phyloP scores from a whole-genome alignment of 2,797 vertebrate species.

The Chaetophractus vellerosus region DNA sequence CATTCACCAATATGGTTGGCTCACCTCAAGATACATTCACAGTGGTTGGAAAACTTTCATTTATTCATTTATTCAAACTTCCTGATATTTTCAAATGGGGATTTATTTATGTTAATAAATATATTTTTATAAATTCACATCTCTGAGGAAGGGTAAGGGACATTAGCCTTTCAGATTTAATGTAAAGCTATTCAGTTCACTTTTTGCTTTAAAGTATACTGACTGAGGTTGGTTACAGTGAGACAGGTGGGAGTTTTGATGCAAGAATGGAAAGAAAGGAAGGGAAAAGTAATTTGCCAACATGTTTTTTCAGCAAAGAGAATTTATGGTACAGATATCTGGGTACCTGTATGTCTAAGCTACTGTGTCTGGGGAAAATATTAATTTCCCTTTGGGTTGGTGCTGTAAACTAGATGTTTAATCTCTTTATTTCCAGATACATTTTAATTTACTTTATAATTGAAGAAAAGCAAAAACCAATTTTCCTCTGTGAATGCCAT shows the following conservation, averaged over 20 bases:
- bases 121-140: neutral
- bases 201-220: neutral
- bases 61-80: neutral
- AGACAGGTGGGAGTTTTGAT: neutral
- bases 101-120: neutral
- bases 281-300: neutral
- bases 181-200: neutral
- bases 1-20: neutral
- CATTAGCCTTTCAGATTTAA: neutral
- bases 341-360: neutral
- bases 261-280: neutral
- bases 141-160: neutral
- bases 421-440: constrained; percentile 18
- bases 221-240: neutral
- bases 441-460: constrained; percentile 54
- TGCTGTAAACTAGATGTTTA: neutral
- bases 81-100: neutral
- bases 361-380: neutral
- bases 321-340: neutral
- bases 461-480: neutral
- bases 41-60: neutral
- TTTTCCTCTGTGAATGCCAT: neutral
- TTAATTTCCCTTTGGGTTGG: neutral
- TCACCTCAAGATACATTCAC: neutral
- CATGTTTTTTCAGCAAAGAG: neutral